Base-by-base conservation (phyloP, 2,888 invertebrate species). In the Erebia aethiops region DNA sequence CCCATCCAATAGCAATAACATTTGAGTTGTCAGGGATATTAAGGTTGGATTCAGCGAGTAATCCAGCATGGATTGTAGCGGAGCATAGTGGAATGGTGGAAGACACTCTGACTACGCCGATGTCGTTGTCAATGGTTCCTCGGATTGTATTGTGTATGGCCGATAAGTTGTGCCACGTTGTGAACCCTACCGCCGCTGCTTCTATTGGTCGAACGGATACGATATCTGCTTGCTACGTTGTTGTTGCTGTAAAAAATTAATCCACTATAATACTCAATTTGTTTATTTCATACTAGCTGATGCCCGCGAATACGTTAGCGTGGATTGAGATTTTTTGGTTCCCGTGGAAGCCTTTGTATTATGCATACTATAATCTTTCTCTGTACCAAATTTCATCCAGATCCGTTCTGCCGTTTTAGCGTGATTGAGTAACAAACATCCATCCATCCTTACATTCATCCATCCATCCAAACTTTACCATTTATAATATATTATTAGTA, bases 81-180 rank as follows among this genome's bases (percentile, higher is more conserved):
- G 61, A 18, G 3, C 61, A 46, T 0, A 62, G 16, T 13, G 16
- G 61, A 14, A 62, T 18, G 46, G 61, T 21, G 9, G 46, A 14
- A 0, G 46, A 11, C 13, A 21, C 18, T 18, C 46, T 18, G 14
- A 62, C 8, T 7, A 62, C 14, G 5, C 61, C 49, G 13, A 62
- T 14, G 21, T 62, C 61, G 13, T 62, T 62, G 46, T 62, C 61
- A 8, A n/a, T 62, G 61, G 61, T 62, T 62, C 21, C 61, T 62
- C 5, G 11, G 4, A 7, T 13, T 62, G 21, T 62, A 62, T 1
- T 62, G 46, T 7, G 61, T 4, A 9, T 62, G 61, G 2, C 61
- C 46, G 46, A 62, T 21, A 0, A 62, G 46, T 21, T 21, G 61
- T 1, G 46, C 46, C 14, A 62, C 61, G 21, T 18, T 49, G 46